Evolutionary conservation across 2,888 invertebrate species (phyloP).

Genomic region (Carterocephalus palaemon): DNA sequence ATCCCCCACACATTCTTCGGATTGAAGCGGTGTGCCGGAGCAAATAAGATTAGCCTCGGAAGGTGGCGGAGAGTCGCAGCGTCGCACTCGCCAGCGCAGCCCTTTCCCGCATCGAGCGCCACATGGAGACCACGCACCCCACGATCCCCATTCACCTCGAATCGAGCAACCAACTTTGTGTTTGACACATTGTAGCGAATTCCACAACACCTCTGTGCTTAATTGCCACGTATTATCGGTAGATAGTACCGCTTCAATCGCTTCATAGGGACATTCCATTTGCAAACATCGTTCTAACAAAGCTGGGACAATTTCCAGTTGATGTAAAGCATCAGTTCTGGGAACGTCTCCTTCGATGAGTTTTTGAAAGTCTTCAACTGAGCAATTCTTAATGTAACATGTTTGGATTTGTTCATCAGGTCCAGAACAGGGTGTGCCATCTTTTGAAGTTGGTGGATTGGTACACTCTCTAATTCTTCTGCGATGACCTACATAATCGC

Average conservation of each 20-base stretch:
- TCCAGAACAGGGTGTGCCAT: slow-evolving; percentile 65
- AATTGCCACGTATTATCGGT: slow-evolving; percentile 64
- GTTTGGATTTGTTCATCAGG: slow-evolving; percentile 54
- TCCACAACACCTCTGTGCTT: slow-evolving; percentile 64
- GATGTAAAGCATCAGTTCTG: slow-evolving; percentile 54
- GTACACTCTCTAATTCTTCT: slow-evolving; percentile 58
- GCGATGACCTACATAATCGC: slow-evolving; percentile 65
- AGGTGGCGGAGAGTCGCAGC: slow-evolving; percentile 64
- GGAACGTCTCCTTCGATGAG: slow-evolving; percentile 52
- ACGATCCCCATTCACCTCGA: slow-evolving; percentile 62
- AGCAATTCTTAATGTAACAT: slow-evolving; percentile 65
- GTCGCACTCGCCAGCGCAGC: slow-evolving; percentile 56
- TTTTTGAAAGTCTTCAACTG: slow-evolving; percentile 56
- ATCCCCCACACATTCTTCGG: slow-evolving; percentile 57
- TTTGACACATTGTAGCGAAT: slow-evolving; percentile 72
- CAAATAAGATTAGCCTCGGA: slow-evolving; percentile 53
- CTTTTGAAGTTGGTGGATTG: slow-evolving; percentile 64
- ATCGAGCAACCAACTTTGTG: slow-evolving; percentile 72
- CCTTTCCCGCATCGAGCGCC: slow-evolving; percentile 66
- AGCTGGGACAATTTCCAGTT: slow-evolving; percentile 60
- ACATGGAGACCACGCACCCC: slow-evolving; percentile 65
- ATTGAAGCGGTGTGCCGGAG: slow-evolving; percentile 52
- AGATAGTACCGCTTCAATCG: slow-evolving; percentile 57
- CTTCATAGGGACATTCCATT: slow-evolving; percentile 65
- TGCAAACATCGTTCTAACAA: slow-evolving; percentile 65